Evolutionary conservation across 2,113 vertebrate species (phyloP).

Genomic region (Gallinago paraguaiae): DNA sequence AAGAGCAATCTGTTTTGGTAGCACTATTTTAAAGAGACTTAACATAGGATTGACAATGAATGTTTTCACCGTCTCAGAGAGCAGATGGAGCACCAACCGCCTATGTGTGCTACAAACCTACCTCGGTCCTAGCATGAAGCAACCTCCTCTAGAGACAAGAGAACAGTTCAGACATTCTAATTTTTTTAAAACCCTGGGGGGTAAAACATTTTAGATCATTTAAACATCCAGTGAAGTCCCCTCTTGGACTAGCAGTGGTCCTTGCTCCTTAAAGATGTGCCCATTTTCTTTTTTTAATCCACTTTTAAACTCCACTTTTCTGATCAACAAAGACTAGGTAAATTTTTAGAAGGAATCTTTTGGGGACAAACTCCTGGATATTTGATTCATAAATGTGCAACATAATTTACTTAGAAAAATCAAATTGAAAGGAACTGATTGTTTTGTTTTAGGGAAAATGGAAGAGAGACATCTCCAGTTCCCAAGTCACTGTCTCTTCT

Average conservation of each 20-base stretch:
- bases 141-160: background rate
- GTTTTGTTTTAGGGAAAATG: background rate
- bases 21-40: background rate
- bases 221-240: background rate
- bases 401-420: background rate
- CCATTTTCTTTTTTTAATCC: too few species aligned
- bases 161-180: too few species aligned
- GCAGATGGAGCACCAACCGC: background rate
- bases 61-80: background rate
- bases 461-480: background rate
- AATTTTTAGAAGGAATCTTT: background rate
- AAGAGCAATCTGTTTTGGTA: background rate
- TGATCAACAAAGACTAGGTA: background rate
- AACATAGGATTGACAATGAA: background rate
- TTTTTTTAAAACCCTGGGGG: background rate
- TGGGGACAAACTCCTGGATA: background rate
- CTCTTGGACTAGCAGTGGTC: background rate
- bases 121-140: background rate
- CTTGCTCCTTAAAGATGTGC: background rate
- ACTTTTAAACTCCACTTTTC: background rate
- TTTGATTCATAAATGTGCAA: background rate
- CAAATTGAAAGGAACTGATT: background rate
- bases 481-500: background rate
- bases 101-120: background rate
- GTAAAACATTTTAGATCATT: background rate